A percentile compares a stretch with the other conserved stretches of the same genome.
Evolutionary conservation across 2,797 vertebrate genomes (phyloP).

Genomic region (Etheostoma nigrum): DNA sequence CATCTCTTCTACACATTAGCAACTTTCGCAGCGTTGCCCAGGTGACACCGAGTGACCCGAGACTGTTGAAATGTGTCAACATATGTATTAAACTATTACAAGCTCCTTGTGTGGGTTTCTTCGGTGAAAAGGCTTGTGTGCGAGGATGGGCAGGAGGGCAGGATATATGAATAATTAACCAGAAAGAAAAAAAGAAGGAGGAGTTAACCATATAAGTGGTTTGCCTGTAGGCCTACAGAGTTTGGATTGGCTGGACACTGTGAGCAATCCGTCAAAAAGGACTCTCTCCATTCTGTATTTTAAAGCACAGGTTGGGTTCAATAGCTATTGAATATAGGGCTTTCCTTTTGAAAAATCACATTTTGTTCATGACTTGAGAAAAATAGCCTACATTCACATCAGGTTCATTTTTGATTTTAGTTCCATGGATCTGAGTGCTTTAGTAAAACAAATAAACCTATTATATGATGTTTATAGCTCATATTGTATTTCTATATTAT

Average conservation of each 20-base stretch:
- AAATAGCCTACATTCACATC: too few relatives aligned
- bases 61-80: background rate
- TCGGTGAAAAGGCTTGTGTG: background rate
- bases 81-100: background rate
- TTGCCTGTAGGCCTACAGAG: background rate
- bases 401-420: background rate
- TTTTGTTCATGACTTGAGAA: too few relatives aligned
- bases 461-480: background rate
- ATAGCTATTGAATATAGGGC: too few relatives aligned
- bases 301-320: background rate
- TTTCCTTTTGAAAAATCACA: too few relatives aligned
- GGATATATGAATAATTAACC: background rate
- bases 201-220: slow-evolving; percentile 23
- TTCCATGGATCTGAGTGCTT: background rate
- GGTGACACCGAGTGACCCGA: background rate
- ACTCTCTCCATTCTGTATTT: background rate
- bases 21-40: background rate
- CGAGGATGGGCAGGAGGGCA: background rate
- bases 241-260: slow-evolving; percentile 9
- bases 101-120: background rate
- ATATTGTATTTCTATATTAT: background rate
- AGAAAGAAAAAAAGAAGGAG: background rate
- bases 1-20: too few relatives aligned
- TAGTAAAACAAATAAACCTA: too few relatives aligned
- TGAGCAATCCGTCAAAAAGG: background rate